Evolutionary conservation across 1,140 invertebrate genomes (phyloP).

Genomic region (Drosophila kikkawai): DNA sequence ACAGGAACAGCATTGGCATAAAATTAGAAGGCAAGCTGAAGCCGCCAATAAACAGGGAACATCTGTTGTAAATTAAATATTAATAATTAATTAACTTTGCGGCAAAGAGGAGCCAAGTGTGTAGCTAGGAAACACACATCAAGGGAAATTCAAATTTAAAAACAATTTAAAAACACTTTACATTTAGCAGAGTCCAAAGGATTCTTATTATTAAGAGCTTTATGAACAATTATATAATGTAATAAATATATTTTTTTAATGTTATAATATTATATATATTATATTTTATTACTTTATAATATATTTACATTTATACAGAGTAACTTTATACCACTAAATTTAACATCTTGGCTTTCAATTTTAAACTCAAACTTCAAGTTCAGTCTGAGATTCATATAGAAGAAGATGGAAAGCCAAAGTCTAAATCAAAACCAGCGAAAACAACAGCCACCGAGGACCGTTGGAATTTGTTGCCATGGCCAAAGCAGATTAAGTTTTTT

Average conservation of each 20-base stretch:
- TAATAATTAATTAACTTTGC: constrained; percentile 37
- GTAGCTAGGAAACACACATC: background rate
- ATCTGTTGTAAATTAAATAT: constrained; percentile 67
- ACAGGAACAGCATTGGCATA: constrained; percentile 14
- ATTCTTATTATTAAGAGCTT: too few relatives aligned
- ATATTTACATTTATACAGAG: too few relatives aligned
- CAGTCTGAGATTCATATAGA: too few relatives aligned
- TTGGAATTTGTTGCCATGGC: constrained; percentile 43
- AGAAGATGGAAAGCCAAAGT: constrained; percentile 12
- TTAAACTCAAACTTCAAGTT: too few relatives aligned
- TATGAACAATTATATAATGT: too few relatives aligned
- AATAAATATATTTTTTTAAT: too few relatives aligned
- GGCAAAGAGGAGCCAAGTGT: background rate
- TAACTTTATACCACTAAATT: background rate
- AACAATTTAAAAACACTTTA: too few relatives aligned
- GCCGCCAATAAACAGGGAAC: constrained; percentile 14
- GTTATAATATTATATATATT: too few relatives aligned
- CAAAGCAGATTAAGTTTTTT: constrained; percentile 77
- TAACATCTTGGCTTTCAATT: background rate
- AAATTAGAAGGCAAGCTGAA: constrained; percentile 11
- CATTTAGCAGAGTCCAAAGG: too few relatives aligned
- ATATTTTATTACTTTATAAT: too few relatives aligned
- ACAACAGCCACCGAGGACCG: constrained; percentile 1
- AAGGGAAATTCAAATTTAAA: background rate
- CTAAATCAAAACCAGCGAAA: constrained; percentile 37